Evolutionary conservation across 1,140 invertebrate genomes (phyloP), one percentile per base, ranked within the genome.

Genomic region (Caenorhabditis inopinata): DNA sequence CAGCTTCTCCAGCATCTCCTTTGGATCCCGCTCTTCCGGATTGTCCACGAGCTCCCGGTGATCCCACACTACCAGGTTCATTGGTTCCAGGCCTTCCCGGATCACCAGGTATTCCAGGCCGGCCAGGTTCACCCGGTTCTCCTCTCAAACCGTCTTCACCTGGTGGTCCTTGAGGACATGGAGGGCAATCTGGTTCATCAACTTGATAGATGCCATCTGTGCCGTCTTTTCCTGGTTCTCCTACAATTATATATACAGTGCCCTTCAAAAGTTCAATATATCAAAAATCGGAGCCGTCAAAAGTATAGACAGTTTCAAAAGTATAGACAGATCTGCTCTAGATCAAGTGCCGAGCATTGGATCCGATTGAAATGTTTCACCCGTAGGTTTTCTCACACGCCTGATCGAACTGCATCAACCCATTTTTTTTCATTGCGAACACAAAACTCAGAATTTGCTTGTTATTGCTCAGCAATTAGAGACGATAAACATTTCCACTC

Each of bases 151-250:
- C 76, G 32, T 78, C 76, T 27, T 51, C 42, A 27, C 76, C 76
- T 27, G 32, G 49, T 3, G 76, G 76, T 16, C 76, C 76, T 45
- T 49, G 49, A 27, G 76, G 76, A 18, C 76, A 78, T 23, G 76
- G 76, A 46, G 76, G 76, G 29, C 76, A 78, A 21, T 58, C 49
- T 12, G 53, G 49, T 16, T 78, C 76, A 16, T 78, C 76, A 27
- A 68, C 51, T 45, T 58, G 45, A 25, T 58, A 78, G 6, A 78
- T 62, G 16, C 76, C 76, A 78, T 78, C 76, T 7, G 53, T 51
- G 14, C 76, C 76, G 16, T 51, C 49, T 49, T 78, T 78, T 23
- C 76, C 76, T 2, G 29, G 35, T 5, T 62, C 53, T 38, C 76
- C 76, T 58, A 6, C 6, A 9, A 51, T 16, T 1, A 14, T 7